Percentiles rank a stretch among this genome's conserved stretches.
phyloP scores from a whole-genome alignment of 2,113 vertebrate genomes.

The Dicentrarchus labrax region DNA sequence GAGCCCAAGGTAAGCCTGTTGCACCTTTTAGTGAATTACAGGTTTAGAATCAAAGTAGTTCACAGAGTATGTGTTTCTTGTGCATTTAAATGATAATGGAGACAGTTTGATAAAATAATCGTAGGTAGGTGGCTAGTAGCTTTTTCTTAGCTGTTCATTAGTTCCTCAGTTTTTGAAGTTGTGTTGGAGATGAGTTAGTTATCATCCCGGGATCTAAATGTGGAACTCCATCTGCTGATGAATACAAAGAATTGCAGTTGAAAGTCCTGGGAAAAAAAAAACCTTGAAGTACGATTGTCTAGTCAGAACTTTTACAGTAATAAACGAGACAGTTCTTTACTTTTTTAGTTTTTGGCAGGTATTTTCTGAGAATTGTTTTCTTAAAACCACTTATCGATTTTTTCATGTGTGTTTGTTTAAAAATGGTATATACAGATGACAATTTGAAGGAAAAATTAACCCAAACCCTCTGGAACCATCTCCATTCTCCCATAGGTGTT shows the following conservation, averaged over 20 bases:
- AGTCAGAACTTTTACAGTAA: not conserved
- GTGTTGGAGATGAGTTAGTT: constrained; percentile 4
- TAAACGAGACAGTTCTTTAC: too few relatives aligned
- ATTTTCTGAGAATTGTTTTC: not conserved
- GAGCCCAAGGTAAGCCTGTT: constrained; percentile 95
- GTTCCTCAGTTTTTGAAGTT: not conserved
- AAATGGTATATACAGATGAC: too few relatives aligned
- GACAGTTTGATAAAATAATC: not conserved
- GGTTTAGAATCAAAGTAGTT: not conserved
- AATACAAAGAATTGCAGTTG: not conserved
- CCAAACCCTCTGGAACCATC: too few relatives aligned
- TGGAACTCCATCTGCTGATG: not conserved
- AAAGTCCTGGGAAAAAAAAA: not conserved
- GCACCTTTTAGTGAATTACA: not conserved
- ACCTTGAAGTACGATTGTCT: not conserved
- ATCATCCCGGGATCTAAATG: not conserved
- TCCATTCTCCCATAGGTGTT: too few relatives aligned
- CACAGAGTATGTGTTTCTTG: not conserved
- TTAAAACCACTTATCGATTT: not conserved
- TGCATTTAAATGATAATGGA: not conserved
- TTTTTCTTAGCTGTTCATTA: not conserved
- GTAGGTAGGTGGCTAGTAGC: too few relatives aligned
- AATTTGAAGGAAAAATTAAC: too few relatives aligned
- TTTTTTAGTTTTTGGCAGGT: not conserved
- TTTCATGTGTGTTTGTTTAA: not conserved